Base-by-base conservation (phyloP, 64 coral and sea anemone genomes). In the Montipora foliosa region DNA sequence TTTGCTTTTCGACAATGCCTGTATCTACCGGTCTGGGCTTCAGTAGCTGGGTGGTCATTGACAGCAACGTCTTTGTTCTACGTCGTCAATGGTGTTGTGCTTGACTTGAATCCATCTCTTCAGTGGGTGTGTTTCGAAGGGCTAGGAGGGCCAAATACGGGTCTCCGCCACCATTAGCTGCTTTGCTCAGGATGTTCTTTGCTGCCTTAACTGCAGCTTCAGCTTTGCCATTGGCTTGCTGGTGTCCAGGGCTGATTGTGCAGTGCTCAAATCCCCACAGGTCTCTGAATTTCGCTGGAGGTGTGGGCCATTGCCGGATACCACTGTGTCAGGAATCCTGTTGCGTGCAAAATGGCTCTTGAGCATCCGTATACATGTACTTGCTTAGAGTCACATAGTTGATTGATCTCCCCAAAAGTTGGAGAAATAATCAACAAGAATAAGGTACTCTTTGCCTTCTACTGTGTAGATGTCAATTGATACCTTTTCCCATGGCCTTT, bases 131-230 rank as follows among this genome's bases (percentile, higher is more conserved):
- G 79, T 85, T 94, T 60, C 87, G 47, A 14, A 83, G 24, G 44
- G 51, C 87, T 2, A 93, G 92, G 3, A 93, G 10, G 17, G 82
- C 83, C 2, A 94, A 49, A 67, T 89, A 84, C 6, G 71, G 87
- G 11, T 90, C 79, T 11, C 57, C 49, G 62, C 44, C 67, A 20
- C 57, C 49, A 44, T 47, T 82, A 29, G 29, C 29, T 37, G 84
- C 86, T 85, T 90, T 94, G 5, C 58, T n/a, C 6, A 94, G 57
- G n/a, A 94, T 60, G 20, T 37, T 74, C 59, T 88, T 88, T 2
- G 92, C 92, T 51, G 77, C 22, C n/a, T 93, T 88, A 2, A 93
- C 92, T 55, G 92, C 83, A 37, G 86, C 47, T 47, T 94, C 71
- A 2, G 77, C 48, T 75, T 75, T 75, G 5, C 87, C 87, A 37